phyloP scores from a whole-genome alignment of 2,888 invertebrate species.

The Chorisops tibialis region DNA sequence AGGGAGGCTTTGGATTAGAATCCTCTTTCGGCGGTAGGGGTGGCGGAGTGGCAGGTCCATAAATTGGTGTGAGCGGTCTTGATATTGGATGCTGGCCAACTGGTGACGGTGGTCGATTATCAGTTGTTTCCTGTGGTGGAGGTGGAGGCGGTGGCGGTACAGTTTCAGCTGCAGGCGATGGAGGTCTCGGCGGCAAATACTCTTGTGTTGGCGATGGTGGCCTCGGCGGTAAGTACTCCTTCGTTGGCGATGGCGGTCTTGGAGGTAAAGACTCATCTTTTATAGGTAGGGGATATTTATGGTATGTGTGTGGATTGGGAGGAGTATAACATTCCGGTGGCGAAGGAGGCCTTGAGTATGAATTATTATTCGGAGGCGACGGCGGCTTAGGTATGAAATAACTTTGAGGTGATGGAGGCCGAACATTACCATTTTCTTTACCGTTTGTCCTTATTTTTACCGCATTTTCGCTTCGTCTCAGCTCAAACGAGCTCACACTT shows the following conservation, averaged over 20 bases:
- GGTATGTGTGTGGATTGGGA: no score
- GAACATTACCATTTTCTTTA: background rate
- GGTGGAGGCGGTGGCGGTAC: conserved; percentile 3
- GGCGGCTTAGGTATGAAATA: conserved; percentile 16
- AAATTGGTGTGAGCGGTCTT: background rate
- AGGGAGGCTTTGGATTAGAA: background rate
- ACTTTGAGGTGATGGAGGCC: conserved; percentile 9
- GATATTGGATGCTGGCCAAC: background rate
- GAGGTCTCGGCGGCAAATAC: conserved; percentile 12
- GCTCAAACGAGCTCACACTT: background rate
- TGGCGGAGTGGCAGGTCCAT: background rate
- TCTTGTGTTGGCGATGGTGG: conserved; percentile 12
- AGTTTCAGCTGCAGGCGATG: conserved; percentile 2
- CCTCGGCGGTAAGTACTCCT: background rate
- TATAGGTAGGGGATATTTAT: no score
- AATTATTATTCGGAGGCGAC: conserved; percentile 5
- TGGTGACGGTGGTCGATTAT: conserved; percentile 6
- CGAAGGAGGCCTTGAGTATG: background rate
- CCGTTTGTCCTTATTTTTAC: background rate
- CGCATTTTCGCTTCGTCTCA: background rate
- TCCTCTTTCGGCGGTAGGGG: background rate
- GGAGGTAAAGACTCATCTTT: no score
- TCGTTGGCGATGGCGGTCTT: no score
- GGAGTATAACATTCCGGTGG: no score
- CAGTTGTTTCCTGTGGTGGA: background rate